A percentile compares a stretch with the other conserved stretches of the same genome.
phyloP scores from a whole-genome alignment of 1,140 invertebrate species.

The Atta texana region DNA sequence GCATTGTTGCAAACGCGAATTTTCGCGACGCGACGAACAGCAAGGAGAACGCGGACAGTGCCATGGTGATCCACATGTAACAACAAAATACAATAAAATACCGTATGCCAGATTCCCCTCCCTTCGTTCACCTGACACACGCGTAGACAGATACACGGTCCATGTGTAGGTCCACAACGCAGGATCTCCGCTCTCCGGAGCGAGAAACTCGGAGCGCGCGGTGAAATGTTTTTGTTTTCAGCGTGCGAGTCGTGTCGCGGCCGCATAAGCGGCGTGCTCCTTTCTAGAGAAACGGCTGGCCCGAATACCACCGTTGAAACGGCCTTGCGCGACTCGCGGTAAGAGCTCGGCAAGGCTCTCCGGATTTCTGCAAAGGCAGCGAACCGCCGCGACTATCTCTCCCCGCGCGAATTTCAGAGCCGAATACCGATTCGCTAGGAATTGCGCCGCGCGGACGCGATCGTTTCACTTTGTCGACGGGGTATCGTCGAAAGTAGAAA shows the following conservation, averaged over 20 bases:
- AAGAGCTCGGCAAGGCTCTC: slow-evolving; percentile 68
- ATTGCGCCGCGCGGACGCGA: slow-evolving; percentile 14
- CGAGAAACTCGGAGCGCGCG: slow-evolving; percentile 55
- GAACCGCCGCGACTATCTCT: slow-evolving; percentile 34
- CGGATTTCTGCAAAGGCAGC: slow-evolving; percentile 73
- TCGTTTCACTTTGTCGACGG: slow-evolving; percentile 24
- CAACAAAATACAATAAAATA: not conserved
- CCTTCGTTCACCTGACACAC: not conserved
- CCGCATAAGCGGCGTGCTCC: slow-evolving; percentile 74
- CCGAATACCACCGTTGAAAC: slow-evolving; percentile 77
- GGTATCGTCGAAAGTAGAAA: slow-evolving; percentile 12
- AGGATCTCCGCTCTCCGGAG: slow-evolving; percentile 31
- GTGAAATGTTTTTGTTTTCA: slow-evolving; percentile 69
- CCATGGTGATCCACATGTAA: not conserved
- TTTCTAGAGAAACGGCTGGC: slow-evolving; percentile 79
- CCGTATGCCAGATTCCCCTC: not conserved
- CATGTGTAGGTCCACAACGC: not conserved
- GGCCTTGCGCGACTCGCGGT: slow-evolving; percentile 78
- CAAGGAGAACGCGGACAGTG: not conserved
- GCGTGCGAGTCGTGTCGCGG: slow-evolving; percentile 48
- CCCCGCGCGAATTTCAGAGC: slow-evolving; percentile 26
- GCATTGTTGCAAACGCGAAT: slow-evolving; percentile 44
- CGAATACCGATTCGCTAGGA: slow-evolving; percentile 43
- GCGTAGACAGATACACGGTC: not conserved
- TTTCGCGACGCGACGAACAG: slow-evolving; percentile 13